Percentiles rank a stretch among this genome's conserved stretches.
These are phyloP conservation scores for Capitulum mitella DNA, from an alignment of 2,888 invertebrate genomes.

Conservation along the genomic window DNA sequence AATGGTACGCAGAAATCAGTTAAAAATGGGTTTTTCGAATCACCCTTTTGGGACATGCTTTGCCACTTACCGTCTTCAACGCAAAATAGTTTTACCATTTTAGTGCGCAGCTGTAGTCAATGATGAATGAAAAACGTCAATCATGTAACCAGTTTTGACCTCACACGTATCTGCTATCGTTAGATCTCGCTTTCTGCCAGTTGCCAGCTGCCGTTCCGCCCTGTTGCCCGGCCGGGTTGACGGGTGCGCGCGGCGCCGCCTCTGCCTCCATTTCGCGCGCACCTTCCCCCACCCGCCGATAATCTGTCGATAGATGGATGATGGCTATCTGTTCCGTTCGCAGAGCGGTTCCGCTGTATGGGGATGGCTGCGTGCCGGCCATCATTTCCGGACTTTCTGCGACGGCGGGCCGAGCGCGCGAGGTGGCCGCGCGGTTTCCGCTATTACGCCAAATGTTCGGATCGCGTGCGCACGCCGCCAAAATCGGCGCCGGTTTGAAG, in stretches of 20 bases:
- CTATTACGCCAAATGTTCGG: constrained; percentile 12
- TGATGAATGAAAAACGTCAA: too few relatives aligned
- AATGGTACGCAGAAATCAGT: too few relatives aligned
- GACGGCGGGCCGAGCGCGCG: not conserved
- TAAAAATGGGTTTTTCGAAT: too few relatives aligned
- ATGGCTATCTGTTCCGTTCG: not conserved
- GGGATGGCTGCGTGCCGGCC: not conserved
- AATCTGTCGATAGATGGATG: not conserved
- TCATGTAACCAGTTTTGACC: too few relatives aligned
- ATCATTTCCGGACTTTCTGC: constrained; percentile 14
- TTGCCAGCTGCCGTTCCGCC: too few relatives aligned
- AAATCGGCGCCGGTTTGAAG: not conserved
- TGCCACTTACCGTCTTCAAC: too few relatives aligned
- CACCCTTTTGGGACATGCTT: too few relatives aligned
- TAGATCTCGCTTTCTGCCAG: not conserved
- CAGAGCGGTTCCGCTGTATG: not conserved
- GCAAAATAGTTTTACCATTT: too few relatives aligned
- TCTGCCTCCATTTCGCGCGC: too few relatives aligned
- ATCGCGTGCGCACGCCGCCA: constrained; percentile 5
- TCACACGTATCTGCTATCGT: too few relatives aligned
- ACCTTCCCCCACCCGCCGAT: not conserved
- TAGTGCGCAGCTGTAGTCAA: too few relatives aligned
- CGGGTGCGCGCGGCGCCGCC: too few relatives aligned
- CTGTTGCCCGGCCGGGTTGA: not conserved
- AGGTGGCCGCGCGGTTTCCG: constrained; percentile 5